These are phyloP conservation scores for Crocuta crocuta DNA, from an alignment of 2,113 vertebrate genomes.

Conservation along the genomic window DNA sequence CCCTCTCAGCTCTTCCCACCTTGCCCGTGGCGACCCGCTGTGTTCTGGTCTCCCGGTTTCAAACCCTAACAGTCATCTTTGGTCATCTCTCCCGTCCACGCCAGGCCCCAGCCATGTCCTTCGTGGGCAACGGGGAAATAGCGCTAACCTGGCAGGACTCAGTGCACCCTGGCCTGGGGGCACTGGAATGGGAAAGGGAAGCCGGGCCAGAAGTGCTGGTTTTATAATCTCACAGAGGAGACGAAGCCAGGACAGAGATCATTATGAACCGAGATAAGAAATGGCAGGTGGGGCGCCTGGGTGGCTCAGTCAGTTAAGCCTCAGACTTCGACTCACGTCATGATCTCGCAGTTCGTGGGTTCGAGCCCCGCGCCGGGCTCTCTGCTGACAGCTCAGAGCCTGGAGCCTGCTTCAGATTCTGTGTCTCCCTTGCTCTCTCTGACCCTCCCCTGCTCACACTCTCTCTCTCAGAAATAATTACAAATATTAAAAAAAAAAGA, in stretches of 20 bases:
- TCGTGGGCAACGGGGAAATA: rapidly evolving
- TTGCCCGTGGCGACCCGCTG: too few species aligned
- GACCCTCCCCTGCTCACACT: too few species aligned
- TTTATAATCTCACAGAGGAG: not conserved
- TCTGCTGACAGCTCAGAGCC: too few species aligned
- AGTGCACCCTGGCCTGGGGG: not conserved
- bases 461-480: too few species aligned
- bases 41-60: not conserved
- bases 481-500: too few species aligned
- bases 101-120: rapidly evolving
- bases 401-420: too few species aligned
- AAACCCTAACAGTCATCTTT: not conserved
- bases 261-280: not conserved
- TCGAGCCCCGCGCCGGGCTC: too few species aligned
- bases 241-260: not conserved
- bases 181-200: not conserved
- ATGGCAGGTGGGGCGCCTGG: too few species aligned
- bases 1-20: not conserved
- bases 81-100: not conserved
- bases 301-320: too few species aligned
- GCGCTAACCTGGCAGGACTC: not conserved
- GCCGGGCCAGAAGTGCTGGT: not conserved
- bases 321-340: too few species aligned
- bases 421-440: too few species aligned
- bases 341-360: too few species aligned